phyloP scores from a whole-genome alignment of 2,113 vertebrate species.

The Cathartes aura region DNA sequence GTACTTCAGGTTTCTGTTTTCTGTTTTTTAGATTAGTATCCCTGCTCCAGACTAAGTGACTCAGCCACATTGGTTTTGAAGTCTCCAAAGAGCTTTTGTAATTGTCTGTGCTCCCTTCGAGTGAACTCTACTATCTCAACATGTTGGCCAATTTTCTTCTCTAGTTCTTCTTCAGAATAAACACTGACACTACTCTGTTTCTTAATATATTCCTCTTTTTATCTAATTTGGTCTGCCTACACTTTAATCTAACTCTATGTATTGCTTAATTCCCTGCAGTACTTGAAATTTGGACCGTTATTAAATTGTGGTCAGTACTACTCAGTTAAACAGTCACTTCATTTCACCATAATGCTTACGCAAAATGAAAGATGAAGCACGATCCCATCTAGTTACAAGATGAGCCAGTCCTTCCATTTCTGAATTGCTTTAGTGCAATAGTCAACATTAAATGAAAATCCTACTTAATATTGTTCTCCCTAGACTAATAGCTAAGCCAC shows the following conservation, averaged over 20 bases:
- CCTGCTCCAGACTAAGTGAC: neutral
- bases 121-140: conserved; percentile 1
- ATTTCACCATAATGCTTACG: conserved; percentile 21
- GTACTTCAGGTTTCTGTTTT: neutral
- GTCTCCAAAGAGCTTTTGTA: neutral
- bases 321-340: conserved; percentile 48
- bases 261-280: conserved; percentile 58
- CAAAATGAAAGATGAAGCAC: conserved; percentile 31
- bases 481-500: neutral
- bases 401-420: conserved; percentile 3
- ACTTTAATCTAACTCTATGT: conserved; percentile 35
- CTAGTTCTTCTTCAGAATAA: conserved; percentile 31
- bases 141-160: conserved; percentile 23
- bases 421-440: neutral
- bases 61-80: neutral
- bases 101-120: neutral
- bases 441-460: conserved; percentile 13
- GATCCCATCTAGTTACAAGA: conserved; percentile 8
- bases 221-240: conserved; percentile 59
- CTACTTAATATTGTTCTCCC: neutral
- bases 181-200: conserved; percentile 30
- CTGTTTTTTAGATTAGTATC: neutral
- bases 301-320: conserved; percentile 63
- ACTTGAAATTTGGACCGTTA: conserved; percentile 49
- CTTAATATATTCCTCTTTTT: conserved; percentile 61